Evolutionary conservation across 2,888 invertebrate genomes (phyloP).

Genomic region (Leptopilina drosophilae): DNA sequence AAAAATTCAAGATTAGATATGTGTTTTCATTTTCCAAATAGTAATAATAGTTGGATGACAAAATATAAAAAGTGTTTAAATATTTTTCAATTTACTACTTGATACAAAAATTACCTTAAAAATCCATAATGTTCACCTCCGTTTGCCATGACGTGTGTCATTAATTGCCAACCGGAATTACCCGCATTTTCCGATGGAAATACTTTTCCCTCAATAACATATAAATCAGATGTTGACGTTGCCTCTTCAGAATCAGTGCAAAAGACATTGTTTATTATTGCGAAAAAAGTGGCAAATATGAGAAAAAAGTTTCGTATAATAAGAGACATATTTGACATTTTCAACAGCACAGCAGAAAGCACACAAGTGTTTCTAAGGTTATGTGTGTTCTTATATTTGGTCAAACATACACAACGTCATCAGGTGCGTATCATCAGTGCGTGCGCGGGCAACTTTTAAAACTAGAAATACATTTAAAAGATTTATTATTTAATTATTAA

Average conservation of each 20-base stretch:
- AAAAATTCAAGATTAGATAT: too few species aligned
- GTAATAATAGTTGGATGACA: too few species aligned
- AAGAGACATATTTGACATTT: slow-evolving; percentile 3
- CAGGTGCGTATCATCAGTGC: too few species aligned
- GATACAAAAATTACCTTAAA: slow-evolving; percentile 78
- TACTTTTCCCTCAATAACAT: slow-evolving; percentile 89
- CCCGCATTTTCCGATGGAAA: slow-evolving; percentile 84
- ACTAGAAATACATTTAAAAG: too few species aligned
- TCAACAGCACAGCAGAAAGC: too few species aligned
- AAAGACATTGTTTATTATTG: slow-evolving; percentile 48
- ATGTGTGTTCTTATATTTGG: not conserved
- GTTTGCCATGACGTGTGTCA: slow-evolving; percentile 89
- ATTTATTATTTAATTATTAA: too few species aligned
- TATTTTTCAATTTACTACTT: too few species aligned
- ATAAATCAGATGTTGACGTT: slow-evolving; percentile 80
- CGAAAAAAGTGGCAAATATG: slow-evolving; percentile 55
- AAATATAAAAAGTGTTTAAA: not conserved
- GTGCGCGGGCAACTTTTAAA: not conserved
- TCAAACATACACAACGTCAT: too few species aligned
- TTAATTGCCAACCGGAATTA: slow-evolving; percentile 85
- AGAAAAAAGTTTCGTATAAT: slow-evolving; percentile 42
- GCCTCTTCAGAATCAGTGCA: slow-evolving; percentile 75
- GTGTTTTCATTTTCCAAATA: too few species aligned
- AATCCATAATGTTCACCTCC: slow-evolving; percentile 94
- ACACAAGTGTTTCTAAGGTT: not conserved